Conservation (phyloP, 2,113 vertebrate genomes). For the Tylochromis polylepis region DNA sequence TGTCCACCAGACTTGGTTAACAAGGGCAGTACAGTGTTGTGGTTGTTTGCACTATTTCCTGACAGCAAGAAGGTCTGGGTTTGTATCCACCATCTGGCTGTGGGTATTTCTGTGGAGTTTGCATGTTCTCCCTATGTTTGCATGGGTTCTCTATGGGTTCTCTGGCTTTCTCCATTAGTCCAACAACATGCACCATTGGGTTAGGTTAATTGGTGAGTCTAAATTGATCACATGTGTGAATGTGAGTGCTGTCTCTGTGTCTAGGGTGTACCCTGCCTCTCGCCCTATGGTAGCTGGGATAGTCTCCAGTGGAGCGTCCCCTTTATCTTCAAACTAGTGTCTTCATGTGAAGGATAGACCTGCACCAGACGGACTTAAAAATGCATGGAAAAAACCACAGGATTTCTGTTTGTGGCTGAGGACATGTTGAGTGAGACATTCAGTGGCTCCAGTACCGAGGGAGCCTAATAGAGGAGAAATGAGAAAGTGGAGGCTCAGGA, state of each 20-base stretch:
- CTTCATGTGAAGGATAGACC: background rate
- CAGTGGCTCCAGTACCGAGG: background rate
- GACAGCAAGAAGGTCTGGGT: background rate
- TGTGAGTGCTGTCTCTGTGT: background rate
- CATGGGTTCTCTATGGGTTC: accelerated
- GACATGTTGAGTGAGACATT: conserved; percentile 5
- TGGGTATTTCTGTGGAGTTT: background rate
- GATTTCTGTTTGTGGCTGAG: background rate
- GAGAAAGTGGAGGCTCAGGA: background rate
- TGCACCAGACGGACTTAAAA: background rate
- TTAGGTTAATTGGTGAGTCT: background rate
- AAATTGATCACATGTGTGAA: background rate
- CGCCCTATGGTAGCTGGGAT: background rate
- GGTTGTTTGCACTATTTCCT: background rate
- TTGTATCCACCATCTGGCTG: background rate
- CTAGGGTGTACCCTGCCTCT: background rate
- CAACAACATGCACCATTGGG: background rate
- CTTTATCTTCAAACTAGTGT: background rate
- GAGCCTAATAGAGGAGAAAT: background rate
- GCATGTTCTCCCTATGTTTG: background rate
- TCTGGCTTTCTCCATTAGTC: background rate
- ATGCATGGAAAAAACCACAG: background rate
- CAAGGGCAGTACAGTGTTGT: background rate
- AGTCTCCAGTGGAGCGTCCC: background rate
- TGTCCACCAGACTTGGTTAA: background rate